phyloP scores from a whole-genome alignment of 2,113 vertebrate species.

The Neomonachus schauinslandi region DNA sequence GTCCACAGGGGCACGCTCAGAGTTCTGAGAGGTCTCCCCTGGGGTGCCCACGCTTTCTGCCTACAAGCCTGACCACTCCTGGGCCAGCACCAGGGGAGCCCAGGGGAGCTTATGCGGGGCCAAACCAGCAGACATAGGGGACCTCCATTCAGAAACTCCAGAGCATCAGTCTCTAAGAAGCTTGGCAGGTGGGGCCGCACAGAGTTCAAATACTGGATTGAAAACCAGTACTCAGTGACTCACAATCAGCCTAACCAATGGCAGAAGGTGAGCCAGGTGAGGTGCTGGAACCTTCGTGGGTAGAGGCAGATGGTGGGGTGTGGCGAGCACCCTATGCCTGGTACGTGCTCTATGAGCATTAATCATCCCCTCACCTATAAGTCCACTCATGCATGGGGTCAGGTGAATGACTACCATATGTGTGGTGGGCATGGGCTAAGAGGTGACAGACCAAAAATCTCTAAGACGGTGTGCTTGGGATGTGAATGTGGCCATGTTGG shows the following conservation, averaged over 20 bases:
- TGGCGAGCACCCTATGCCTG: too few relatives aligned
- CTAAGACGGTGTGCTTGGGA: not conserved
- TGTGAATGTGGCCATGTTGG: not conserved
- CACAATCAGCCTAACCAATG: not conserved
- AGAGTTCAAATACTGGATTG: not conserved
- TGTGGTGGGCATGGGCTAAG: not conserved
- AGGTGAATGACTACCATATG: not conserved
- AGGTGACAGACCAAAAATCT: not conserved
- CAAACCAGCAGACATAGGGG: not conserved
- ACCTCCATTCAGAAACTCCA: not conserved
- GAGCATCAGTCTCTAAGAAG: not conserved
- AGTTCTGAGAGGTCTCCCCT: not conserved
- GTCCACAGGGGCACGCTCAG: accelerated
- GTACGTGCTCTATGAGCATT: not conserved
- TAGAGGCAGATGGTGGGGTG: too few relatives aligned
- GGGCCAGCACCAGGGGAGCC: not conserved
- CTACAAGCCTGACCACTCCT: not conserved
- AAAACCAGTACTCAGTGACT: not conserved
- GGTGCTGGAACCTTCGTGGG: not conserved
- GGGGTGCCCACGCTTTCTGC: not conserved
- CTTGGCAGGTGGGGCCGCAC: not conserved
- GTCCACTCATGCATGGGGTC: not conserved
- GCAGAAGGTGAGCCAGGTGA: not conserved
- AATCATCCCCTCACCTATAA: not conserved
- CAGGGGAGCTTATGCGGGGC: not conserved